A percentile compares a stretch with the other conserved stretches of the same genome.
These are phyloP conservation scores for Nomada lathburiana DNA, from an alignment of 2,888 invertebrate genomes.

Conservation along the genomic window DNA sequence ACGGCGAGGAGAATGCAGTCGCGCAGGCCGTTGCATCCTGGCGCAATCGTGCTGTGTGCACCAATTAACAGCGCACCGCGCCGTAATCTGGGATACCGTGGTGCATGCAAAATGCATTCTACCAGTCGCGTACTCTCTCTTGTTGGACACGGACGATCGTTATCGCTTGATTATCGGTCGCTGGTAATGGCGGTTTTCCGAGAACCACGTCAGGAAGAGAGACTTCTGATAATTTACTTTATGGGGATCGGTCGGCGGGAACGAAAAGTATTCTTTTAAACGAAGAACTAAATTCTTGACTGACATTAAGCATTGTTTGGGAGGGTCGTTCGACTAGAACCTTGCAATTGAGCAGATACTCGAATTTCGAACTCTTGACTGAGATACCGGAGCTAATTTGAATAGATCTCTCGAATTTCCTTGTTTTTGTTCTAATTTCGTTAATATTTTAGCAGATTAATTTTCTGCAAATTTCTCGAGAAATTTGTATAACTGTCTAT, in stretches of 20 bases:
- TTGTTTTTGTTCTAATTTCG: not conserved
- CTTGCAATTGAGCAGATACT: no score
- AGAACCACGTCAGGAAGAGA: conserved; percentile 44
- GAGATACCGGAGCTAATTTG: not conserved
- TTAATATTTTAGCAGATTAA: not conserved
- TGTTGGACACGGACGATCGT: conserved; percentile 50
- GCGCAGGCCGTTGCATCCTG: conserved; percentile 46
- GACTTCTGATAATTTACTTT: conserved; percentile 35
- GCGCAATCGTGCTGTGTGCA: conserved; percentile 55
- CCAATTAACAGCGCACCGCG: conserved; percentile 74
- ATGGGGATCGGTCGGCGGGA: not conserved
- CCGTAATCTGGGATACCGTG: conserved; percentile 73
- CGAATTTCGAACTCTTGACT: no score
- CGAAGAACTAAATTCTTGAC: conserved; percentile 20
- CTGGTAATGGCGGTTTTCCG: conserved; percentile 46
- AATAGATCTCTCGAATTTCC: not conserved
- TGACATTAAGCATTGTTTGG: no score
- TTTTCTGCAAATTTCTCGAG: no score
- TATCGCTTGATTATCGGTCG: conserved; percentile 59
- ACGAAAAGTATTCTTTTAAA: conserved; percentile 11
- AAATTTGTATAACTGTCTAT: no score
- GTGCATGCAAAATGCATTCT: conserved; percentile 71
- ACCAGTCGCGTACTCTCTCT: conserved; percentile 25
- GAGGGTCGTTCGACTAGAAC: no score
- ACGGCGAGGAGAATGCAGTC: conserved; percentile 47